Percentiles rank a stretch among this genome's conserved stretches.
phyloP scores from a whole-genome alignment of 2,797 vertebrate genomes.

The Enteromius viviparus region DNA sequence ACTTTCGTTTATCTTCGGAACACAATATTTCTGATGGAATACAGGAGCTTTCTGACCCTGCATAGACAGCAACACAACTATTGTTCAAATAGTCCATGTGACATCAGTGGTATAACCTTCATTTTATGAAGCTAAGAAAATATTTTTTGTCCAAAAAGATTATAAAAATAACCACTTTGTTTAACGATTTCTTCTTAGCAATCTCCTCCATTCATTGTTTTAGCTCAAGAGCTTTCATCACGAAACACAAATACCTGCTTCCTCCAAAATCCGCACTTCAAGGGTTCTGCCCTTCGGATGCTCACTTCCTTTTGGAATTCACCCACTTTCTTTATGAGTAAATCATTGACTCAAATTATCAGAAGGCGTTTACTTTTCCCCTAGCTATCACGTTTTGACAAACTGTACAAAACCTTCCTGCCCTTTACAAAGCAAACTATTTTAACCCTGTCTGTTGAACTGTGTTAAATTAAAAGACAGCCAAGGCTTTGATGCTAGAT shows the following conservation, averaged over 20 bases:
- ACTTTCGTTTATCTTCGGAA: not conserved
- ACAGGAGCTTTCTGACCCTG: not conserved
- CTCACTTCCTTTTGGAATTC: not conserved
- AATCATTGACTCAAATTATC: not conserved
- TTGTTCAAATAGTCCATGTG: not conserved
- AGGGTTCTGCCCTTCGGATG: not conserved
- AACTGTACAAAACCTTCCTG: slow-evolving; percentile 9
- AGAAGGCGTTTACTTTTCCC: not conserved
- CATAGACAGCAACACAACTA: not conserved
- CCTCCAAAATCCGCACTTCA: not conserved
- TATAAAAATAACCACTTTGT: too few relatives aligned
- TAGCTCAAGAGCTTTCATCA: not conserved
- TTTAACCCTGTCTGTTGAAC: slow-evolving; percentile 26
- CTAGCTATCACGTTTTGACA: slow-evolving; percentile 9
- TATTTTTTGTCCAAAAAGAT: too few relatives aligned
- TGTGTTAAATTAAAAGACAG: slow-evolving; percentile 36
- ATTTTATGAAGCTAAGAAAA: not conserved
- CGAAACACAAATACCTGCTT: not conserved
- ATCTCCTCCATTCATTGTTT: not conserved
- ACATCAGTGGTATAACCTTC: not conserved
- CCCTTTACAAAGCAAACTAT: slow-evolving; percentile 20
- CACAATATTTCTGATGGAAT: not conserved
- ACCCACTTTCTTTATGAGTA: not conserved
- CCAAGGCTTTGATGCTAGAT: slow-evolving; percentile 23
- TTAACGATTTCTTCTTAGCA: too few relatives aligned